phyloP scores from a whole-genome alignment of 2,113 vertebrate species.

The Limnothrissa miodon region DNA sequence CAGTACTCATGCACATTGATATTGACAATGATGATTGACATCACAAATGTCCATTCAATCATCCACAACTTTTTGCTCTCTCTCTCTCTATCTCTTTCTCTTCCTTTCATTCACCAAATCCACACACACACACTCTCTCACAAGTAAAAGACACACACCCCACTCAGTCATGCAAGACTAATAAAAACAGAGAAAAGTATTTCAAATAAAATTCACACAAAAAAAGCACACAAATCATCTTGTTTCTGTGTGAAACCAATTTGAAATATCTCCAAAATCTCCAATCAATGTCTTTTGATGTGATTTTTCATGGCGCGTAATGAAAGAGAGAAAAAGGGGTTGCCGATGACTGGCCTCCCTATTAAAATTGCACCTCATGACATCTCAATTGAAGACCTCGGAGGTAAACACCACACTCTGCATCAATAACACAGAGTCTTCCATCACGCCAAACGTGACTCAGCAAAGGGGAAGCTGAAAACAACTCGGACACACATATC shows the following conservation, averaged over 20 bases:
- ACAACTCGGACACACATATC: background rate
- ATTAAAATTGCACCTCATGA: conserved; percentile 4
- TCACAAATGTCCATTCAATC: background rate
- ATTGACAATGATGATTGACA: background rate
- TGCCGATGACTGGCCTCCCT: background rate
- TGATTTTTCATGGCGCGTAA: background rate
- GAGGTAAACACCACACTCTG: background rate
- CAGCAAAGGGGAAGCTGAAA: background rate
- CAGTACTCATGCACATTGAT: background rate
- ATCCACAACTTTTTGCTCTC: too few relatives aligned
- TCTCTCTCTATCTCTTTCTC: too few relatives aligned
- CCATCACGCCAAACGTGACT: background rate
- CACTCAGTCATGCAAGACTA: background rate
- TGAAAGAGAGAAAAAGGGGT: background rate
- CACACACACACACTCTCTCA: background rate
- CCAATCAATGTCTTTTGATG: background rate
- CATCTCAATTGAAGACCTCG: background rate
- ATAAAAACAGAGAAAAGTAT: background rate
- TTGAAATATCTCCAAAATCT: too few relatives aligned
- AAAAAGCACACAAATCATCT: too few relatives aligned
- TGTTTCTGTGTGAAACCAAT: too few relatives aligned
- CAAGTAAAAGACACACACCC: background rate
- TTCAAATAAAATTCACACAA: too few relatives aligned
- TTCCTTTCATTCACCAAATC: too few relatives aligned
- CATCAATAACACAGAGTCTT: background rate